Evolutionary conservation across 2,113 vertebrate species (phyloP).

Genomic region (Chascanopsetta lugubris): DNA sequence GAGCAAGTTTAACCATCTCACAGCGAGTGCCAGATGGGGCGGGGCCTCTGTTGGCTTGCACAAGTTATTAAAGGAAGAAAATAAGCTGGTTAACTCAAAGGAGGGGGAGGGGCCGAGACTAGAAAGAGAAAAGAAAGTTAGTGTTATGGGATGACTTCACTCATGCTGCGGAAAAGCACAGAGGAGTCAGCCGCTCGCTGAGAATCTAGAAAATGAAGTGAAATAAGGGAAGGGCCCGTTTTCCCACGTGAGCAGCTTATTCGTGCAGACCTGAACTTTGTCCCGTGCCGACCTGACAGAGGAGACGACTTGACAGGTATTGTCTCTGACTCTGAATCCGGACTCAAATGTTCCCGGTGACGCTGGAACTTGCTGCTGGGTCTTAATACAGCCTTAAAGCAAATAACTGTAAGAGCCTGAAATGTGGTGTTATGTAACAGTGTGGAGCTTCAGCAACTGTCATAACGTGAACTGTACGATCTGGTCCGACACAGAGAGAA

Average conservation of each 20-base stretch:
- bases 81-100: slow-evolving; percentile 36
- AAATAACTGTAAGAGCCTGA: no score
- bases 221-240: slow-evolving; percentile 1
- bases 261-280: slow-evolving; percentile 49
- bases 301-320: slow-evolving; percentile 58
- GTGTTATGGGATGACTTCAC: slow-evolving; percentile 34
- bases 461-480: no score
- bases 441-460: neutral
- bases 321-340: neutral
- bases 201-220: slow-evolving; percentile 29
- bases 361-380: neutral
- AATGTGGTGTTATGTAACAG: neutral
- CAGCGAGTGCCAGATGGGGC: slow-evolving; percentile 25
- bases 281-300: slow-evolving; percentile 11
- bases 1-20: slow-evolving; percentile 17
- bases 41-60: slow-evolving; percentile 45
- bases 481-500: no score
- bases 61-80: slow-evolving; percentile 53
- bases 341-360: neutral
- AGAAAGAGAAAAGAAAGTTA: slow-evolving; percentile 34
- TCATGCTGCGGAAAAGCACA: slow-evolving; percentile 26
- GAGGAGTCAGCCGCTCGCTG: slow-evolving; percentile 21
- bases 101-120: slow-evolving; percentile 32
- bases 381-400: neutral
- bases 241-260: neutral